Evolutionary conservation across 2,888 invertebrate species (phyloP).

Genomic region (Ferrisia virgata): DNA sequence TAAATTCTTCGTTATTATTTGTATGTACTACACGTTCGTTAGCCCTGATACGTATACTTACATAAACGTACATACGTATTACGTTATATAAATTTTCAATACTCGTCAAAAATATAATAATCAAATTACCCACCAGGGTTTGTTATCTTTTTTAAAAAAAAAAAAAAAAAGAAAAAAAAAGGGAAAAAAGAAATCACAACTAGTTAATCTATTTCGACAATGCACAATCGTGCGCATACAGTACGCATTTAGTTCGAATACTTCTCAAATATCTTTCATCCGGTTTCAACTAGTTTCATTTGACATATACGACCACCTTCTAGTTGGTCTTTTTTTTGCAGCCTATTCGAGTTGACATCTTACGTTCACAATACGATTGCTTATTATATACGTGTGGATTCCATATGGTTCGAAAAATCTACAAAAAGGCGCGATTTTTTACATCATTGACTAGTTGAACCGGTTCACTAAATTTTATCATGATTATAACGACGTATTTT

Average conservation of each 20-base stretch:
- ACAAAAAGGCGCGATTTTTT: not conserved
- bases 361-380: not conserved
- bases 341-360: not conserved
- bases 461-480: not conserved
- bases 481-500: not conserved
- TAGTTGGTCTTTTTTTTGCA: not conserved
- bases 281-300: not conserved
- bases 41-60: too few relatives aligned
- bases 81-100: too few relatives aligned
- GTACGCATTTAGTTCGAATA: not conserved
- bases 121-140: not conserved
- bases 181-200: not conserved
- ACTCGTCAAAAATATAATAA: not conserved
- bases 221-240: not conserved
- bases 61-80: too few relatives aligned
- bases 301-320: not conserved
- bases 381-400: not conserved
- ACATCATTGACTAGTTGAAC: not conserved
- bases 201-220: not conserved
- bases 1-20: not conserved
- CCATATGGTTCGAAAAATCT: not conserved
- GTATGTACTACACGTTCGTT: not conserved
- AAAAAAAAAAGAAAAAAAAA: too few relatives aligned
- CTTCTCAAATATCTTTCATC: conserved; percentile 7
- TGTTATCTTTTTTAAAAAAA: not conserved